Evolutionary conservation across 2,888 invertebrate species (phyloP).

Genomic region (Patella caerulea): DNA sequence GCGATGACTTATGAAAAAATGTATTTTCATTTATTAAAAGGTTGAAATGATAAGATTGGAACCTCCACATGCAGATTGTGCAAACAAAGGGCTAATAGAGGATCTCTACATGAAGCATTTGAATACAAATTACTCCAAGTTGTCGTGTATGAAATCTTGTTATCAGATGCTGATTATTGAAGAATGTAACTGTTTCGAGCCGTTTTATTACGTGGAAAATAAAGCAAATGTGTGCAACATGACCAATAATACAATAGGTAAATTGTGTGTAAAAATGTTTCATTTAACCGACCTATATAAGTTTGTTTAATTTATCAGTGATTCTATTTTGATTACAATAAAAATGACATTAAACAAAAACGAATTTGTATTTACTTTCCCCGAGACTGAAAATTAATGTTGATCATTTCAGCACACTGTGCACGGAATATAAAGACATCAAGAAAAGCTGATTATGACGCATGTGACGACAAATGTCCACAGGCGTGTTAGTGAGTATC

Average conservation of each 20-base stretch:
- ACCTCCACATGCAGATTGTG: constrained; percentile 68
- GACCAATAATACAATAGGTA: constrained; percentile 31
- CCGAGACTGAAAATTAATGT: not conserved
- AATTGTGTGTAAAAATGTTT: not conserved
- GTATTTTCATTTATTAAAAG: constrained; percentile 31
- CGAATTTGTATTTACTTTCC: not conserved
- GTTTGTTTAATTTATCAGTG: not conserved
- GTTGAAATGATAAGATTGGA: constrained; percentile 55
- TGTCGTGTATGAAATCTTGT: constrained; percentile 71
- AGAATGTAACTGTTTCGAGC: constrained; percentile 62
- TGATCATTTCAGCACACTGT: not conserved
- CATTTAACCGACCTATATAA: not conserved
- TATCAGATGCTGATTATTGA: constrained; percentile 60
- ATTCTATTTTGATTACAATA: no score
- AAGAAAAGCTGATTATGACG: constrained; percentile 21
- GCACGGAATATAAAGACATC: not conserved
- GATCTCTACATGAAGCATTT: constrained; percentile 45
- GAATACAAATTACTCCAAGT: constrained; percentile 55
- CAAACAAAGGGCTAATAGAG: constrained; percentile 30
- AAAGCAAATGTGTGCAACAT: constrained; percentile 43
- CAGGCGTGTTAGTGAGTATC: constrained; percentile 48
- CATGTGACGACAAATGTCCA: constrained; percentile 46
- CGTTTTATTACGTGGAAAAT: constrained; percentile 44
- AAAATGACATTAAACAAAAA: not conserved
- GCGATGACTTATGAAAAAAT: not conserved